Base-by-base conservation (phyloP, 2,113 vertebrate genomes). In the Solenodon paradoxus region DNA sequence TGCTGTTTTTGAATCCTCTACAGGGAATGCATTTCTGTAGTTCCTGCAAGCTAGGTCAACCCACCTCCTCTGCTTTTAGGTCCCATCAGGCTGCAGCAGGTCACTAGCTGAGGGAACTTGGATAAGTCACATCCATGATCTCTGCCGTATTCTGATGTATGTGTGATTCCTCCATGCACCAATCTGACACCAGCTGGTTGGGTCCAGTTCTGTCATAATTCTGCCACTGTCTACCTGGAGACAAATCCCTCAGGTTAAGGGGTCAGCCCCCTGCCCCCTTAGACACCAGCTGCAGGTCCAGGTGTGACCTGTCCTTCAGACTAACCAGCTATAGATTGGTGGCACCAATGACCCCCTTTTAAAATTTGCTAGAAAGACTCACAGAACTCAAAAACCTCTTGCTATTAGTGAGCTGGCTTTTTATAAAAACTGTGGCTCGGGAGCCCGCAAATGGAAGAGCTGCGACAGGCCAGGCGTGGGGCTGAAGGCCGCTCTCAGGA, bases 41-140 rank as follows among this genome's bases (percentile, higher is more conserved):
- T 45, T 40, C 74, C 74, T 16, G 42, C 11, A 40, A 40, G 19
- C 35, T 63, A 63, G 35, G 35, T 19, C 40, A 32, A 15, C 28
- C 28, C 3, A 1, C 0, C 2, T 6, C 5, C 38, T 13, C 30
- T 49, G 16, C 17, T 30, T 9, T 12, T 24, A 26, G 12, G 32
- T 35, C 11, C 49, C 40, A 17, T 35, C 0, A 5, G 32, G n/a
- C 5, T 4, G 30, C 38, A 38, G 63, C 63, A 63, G 22, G 32
- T 13, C 22, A 40, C 9, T 24, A 22, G 16, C 90, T 59, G 19
- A 20, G 89, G 59, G 17, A 40, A 13, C 30, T 35, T 72, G 47
- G 30, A 71, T 4, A 4, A 42, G 20, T 71, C 55, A 59, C 20
- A 8, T n/a, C 22, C 53, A 42, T 5, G 20, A 66, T 89, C n/a